Conservation (phyloP, 2,888 invertebrate species). For the Malthinus seriepunctatus region DNA sequence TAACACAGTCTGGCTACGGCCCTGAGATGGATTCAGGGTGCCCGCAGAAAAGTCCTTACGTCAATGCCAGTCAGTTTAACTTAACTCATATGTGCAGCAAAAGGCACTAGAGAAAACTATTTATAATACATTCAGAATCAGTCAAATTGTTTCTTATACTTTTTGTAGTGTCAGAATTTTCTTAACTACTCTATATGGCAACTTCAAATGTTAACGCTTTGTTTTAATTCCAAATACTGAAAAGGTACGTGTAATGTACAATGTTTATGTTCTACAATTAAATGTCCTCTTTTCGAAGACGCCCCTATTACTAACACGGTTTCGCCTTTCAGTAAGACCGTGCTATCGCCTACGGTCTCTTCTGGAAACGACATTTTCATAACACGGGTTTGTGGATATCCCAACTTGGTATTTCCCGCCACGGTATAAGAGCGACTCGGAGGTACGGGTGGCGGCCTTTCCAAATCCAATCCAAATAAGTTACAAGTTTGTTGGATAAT, state of each 20-base stretch:
- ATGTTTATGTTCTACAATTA: slow-evolving; percentile 80
- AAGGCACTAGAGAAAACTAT: too few relatives aligned
- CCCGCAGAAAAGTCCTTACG: too few relatives aligned
- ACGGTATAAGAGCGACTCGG: slow-evolving; percentile 90
- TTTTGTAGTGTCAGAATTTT: too few relatives aligned
- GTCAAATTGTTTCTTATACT: too few relatives aligned
- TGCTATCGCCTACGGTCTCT: slow-evolving; percentile 60
- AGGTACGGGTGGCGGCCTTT: slow-evolving; percentile 90
- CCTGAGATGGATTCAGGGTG: too few relatives aligned
- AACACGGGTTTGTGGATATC: slow-evolving; percentile 89
- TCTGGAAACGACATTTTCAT: slow-evolving; percentile 87
- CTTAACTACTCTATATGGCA: slow-evolving; percentile 10
- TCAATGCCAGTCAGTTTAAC: too few relatives aligned
- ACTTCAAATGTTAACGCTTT: slow-evolving; percentile 52
- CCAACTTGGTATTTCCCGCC: slow-evolving; percentile 84
- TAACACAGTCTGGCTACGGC: too few relatives aligned
- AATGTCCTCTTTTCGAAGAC: slow-evolving; percentile 82
- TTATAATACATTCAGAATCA: too few relatives aligned
- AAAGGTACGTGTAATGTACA: slow-evolving; percentile 77
- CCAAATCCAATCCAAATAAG: slow-evolving; percentile 87
- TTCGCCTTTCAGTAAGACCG: slow-evolving; percentile 78
- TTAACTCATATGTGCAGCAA: too few relatives aligned
- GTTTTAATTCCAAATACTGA: slow-evolving; percentile 78
- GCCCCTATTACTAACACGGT: slow-evolving; percentile 87
- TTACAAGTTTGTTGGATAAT: slow-evolving; percentile 90